Base-by-base conservation (phyloP, 2,113 vertebrate genomes). In the Podarcis raffonei region DNA sequence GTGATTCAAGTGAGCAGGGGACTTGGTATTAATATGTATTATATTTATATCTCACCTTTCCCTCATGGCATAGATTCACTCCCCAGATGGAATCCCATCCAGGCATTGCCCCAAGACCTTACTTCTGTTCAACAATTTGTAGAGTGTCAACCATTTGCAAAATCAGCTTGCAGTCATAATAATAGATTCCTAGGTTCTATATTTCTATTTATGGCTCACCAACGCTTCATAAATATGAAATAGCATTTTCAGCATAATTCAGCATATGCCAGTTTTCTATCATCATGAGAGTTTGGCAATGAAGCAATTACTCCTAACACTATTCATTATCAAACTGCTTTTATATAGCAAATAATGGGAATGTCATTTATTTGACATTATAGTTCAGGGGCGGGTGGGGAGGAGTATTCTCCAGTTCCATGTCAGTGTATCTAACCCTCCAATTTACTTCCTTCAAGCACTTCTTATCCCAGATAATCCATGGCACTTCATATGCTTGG, bases 291-390 rank as follows among this genome's bases (percentile, higher is more conserved):
- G 81, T 80, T 23, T 48, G 59, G 4, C 57, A 75, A 15, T 72
- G 78, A 12, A 39, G 72, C 59, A 87, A 79, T 59, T 87, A 86
- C 89, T 4, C 82, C 53, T n/a, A 74, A 3, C 42, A 62, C 25
- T 90, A 48, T 84, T 72, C 2, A 42, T 86, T 92, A 84, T 84
- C 88, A 85, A 89, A 72, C 62, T 42, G 42, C 8, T 93, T 90
- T 91, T 42, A 89, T 32, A 78, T 85, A 85, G 86, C 87, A 79
- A 89, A 83, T 27, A 72, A 85, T 8, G 66, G 0, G 66, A 71
- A 91, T 79, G 25, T 12, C 59, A 62, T 13, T 83, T 37, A 18
- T 76, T 71, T 86, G 39, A n/a, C 27, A 1, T 78, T 89, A 42
- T 32, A 25, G n/a, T 92, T 91, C 89, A 68, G 90, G 93, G 3